These are phyloP conservation scores for Chascanopsetta lugubris DNA, from an alignment of 2,113 vertebrate species.

Conservation along the genomic window DNA sequence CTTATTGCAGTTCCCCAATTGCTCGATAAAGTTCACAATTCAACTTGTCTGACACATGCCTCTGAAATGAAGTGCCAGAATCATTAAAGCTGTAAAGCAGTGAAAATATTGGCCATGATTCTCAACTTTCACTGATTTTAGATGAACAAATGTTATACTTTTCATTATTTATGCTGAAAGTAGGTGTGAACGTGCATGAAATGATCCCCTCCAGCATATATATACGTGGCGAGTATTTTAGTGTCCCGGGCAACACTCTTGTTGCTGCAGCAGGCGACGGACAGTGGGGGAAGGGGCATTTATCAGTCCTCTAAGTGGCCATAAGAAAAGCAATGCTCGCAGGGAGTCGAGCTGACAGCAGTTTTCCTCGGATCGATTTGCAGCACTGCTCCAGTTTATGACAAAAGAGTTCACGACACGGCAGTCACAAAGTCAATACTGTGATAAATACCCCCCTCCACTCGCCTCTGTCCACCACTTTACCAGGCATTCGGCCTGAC, in stretches of 20 bases:
- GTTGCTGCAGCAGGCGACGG: slow-evolving; percentile 28
- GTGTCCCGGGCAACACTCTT: slow-evolving; percentile 30
- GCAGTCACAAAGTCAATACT: slow-evolving; percentile 88
- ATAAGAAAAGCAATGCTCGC: slow-evolving; percentile 84
- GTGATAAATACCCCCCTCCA: slow-evolving; percentile 86
- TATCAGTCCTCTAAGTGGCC: slow-evolving; percentile 83
- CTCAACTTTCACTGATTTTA: slow-evolving; percentile 9
- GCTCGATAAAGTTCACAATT: background rate
- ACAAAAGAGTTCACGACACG: slow-evolving; percentile 87
- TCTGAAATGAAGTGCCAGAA: background rate
- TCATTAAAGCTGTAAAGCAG: background rate
- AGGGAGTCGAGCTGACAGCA: slow-evolving; percentile 85
- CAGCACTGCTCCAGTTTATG: slow-evolving; percentile 86
- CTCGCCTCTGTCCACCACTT: slow-evolving; percentile 86
- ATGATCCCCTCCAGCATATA: background rate
- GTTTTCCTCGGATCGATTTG: slow-evolving; percentile 84
- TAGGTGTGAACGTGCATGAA: slow-evolving; percentile 1
- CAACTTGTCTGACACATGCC: background rate
- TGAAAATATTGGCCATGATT: slow-evolving; percentile 8
- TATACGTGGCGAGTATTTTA: background rate
- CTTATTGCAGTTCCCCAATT: background rate
- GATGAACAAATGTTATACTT: background rate
- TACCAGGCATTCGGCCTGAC: slow-evolving; percentile 86
- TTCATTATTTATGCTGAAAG: background rate
- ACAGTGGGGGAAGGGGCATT: slow-evolving; percentile 69